Conservation (phyloP, 1,140 invertebrate species). For the Drosophila tsacasi region DNA sequence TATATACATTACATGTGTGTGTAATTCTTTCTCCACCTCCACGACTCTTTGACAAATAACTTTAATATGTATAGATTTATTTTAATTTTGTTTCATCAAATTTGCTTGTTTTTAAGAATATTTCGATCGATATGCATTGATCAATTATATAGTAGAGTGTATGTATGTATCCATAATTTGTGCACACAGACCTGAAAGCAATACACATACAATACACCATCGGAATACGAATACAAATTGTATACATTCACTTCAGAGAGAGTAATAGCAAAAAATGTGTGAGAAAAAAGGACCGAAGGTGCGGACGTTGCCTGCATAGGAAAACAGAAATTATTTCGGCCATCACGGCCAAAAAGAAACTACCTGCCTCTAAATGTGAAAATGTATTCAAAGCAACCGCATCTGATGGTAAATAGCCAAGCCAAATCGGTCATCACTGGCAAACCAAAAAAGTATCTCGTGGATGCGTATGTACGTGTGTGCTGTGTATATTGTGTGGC, state of each 20-base stretch:
- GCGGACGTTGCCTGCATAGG: conserved; percentile 11
- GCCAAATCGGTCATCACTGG: conserved; percentile 23
- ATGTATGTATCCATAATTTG: conserved; percentile 1
- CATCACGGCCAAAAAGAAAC: conserved; percentile 5
- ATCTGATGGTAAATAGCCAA: conserved; percentile 20
- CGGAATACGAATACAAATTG: neutral
- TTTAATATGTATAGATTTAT: too few species aligned
- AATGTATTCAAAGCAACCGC: conserved; percentile 3
- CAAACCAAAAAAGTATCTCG: conserved; percentile 15
- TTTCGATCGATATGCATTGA: too few species aligned
- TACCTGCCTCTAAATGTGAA: conserved; percentile 4
- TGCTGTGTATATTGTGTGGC: conserved; percentile 42
- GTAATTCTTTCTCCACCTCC: too few species aligned
- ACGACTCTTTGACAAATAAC: too few species aligned
- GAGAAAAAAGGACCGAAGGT: conserved; percentile 9
- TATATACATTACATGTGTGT: too few species aligned
- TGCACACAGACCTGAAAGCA: neutral
- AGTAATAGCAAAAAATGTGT: neutral
- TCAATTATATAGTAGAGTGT: neutral
- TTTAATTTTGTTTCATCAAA: too few species aligned
- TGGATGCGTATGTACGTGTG: conserved; percentile 19
- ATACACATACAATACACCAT: neutral
- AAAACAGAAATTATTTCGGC: conserved; percentile 9
- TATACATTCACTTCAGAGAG: neutral
- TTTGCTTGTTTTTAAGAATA: too few species aligned